Base-by-base conservation (phyloP, 2,113 vertebrate species). In the Nansenia antarctica region DNA sequence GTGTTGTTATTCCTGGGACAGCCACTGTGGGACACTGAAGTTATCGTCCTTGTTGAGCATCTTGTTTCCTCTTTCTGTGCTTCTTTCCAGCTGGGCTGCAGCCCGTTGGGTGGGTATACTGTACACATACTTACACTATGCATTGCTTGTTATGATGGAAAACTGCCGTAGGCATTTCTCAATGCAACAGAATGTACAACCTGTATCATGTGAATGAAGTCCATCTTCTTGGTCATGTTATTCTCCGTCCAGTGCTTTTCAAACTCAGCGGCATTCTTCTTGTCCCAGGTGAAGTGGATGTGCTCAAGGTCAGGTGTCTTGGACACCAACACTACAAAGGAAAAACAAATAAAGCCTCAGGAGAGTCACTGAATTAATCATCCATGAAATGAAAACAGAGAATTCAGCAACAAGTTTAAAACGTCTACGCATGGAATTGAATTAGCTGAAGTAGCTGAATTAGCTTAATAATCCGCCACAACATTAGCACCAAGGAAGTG, bases 191-290 rank as follows among this genome's bases (percentile, higher is more conserved):
- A n/a, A n/a, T n/a, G 35, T 12, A 22, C 14, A 42, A 84, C 96
- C 96, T 99, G 95, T 83, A 99, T 92, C 95, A 99, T 95, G 89
- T 98, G 96, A 90, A 98, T 95, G 76, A 99, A 97, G 82, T 96
- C 94, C 79, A 92, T 94, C 74, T 94, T 97, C 87, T 92, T 90
- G 59, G 82, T 67, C 22, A 84, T 82, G 69, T 93, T 93, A 65
- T 90, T 90, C 67, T 65, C 81, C 26, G 83, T 93, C 84, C 92
- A 90, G 74, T 92, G 85, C 55, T 86, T 88, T 90, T 96, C 92
- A 81, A 94, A 99, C 86, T 96, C 94, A 63, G 86, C 49, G 14
- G 95, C 87, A 5, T 94, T 96, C 92, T 96, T 95, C 66, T 91
- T 80, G 77, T 96, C 92, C 95, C 95, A 98, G 66, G 57, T 88